A percentile compares a stretch with the other conserved stretches of the same genome.
Conservation (phyloP, 2,888 invertebrate species). For the Cheiracanthium punctorium region DNA sequence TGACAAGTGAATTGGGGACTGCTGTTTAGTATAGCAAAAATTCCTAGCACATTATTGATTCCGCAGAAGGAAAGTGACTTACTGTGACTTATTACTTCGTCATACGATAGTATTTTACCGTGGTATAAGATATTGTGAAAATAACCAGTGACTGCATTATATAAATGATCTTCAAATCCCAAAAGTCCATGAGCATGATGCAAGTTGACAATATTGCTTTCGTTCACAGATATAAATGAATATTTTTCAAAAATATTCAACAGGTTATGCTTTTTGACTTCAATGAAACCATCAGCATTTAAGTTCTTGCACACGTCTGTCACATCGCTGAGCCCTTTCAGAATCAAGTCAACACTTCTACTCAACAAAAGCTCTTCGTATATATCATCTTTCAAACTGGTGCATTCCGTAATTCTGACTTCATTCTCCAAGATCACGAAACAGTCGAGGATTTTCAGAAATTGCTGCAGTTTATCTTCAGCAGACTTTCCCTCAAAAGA, state of each 20-base stretch:
- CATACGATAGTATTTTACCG: conserved; percentile 12
- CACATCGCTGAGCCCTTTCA: conserved; percentile 32
- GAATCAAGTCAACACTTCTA: conserved; percentile 36
- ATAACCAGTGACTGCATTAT: conserved; percentile 21
- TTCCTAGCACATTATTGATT: background rate
- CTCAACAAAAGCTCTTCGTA: conserved; percentile 33
- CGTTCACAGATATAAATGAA: conserved; percentile 14
- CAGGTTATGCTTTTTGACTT: conserved; percentile 8
- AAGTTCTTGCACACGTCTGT: conserved; percentile 31
- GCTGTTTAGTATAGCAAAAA: conserved; percentile 31
- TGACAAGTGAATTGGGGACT: conserved; percentile 30
- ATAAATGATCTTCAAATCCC: conserved; percentile 18
- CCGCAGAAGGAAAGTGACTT: conserved; percentile 28
- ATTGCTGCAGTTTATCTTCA: conserved; percentile 19
- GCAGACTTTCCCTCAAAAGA: conserved; percentile 26
- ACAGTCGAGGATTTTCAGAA: conserved; percentile 1
- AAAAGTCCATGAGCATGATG: conserved; percentile 28
- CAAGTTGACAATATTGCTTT: background rate
- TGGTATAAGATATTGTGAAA: conserved; percentile 40
- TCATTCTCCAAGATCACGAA: conserved; percentile 13
- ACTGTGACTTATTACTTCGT: conserved; percentile 27
- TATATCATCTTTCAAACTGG: conserved; percentile 6
- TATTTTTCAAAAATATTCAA: conserved; percentile 11
- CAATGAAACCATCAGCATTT: conserved; percentile 24
- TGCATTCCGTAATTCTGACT: background rate